phyloP scores from a whole-genome alignment of 2,888 invertebrate genomes.

The Pogonocherus hispidulus region DNA sequence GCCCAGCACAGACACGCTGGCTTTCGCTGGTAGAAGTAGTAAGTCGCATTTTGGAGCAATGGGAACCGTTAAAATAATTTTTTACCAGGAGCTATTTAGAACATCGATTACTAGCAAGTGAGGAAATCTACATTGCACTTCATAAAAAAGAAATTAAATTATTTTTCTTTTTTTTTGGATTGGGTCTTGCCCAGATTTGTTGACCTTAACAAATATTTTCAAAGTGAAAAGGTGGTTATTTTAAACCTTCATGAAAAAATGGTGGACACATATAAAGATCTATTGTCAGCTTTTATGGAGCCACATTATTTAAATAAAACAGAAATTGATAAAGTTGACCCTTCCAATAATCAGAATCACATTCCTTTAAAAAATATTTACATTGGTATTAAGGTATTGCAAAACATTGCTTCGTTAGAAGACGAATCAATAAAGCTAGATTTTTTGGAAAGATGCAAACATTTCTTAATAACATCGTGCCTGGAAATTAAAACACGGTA shows the following conservation, averaged over 20 bases:
- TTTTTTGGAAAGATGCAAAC: constrained; percentile 8
- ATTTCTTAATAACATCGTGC: neutral
- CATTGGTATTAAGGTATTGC: neutral
- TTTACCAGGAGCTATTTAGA: neutral
- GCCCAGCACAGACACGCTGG: constrained; percentile 45
- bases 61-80: neutral
- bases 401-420: neutral
- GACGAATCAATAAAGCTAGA: neutral
- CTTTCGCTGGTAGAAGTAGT: constrained; percentile 46
- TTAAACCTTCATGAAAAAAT: neutral
- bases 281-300: neutral
- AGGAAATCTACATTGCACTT: neutral
- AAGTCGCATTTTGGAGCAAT: constrained; percentile 16
- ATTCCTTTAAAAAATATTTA: neutral
- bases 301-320: constrained; percentile 9
- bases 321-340: neutral
- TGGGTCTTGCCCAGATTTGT: constrained; percentile 13
- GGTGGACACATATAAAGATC: neutral
- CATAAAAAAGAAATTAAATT: neutral
- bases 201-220: constrained; percentile 6
- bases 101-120: neutral
- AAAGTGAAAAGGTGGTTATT: neutral
- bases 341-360: neutral
- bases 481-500: constrained; percentile 14
- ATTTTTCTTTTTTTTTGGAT: neutral